Conservation (phyloP, 2,113 vertebrate species). For the Zosterops japonicus region DNA sequence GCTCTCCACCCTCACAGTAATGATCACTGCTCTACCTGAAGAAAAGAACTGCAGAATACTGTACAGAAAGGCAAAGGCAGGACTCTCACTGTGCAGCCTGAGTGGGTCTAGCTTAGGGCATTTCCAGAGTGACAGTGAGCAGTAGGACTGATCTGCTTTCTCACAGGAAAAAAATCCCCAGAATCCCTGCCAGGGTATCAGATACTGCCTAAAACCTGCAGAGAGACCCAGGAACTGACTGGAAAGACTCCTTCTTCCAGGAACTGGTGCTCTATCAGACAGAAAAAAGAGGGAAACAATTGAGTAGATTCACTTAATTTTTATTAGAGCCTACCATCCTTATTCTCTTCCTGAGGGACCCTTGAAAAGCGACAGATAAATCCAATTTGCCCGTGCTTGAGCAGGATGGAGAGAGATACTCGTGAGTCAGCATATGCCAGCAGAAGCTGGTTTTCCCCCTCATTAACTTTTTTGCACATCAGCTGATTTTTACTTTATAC, state of each 20-base stretch:
- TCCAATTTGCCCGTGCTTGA: constrained; percentile 11
- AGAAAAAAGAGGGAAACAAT: neutral
- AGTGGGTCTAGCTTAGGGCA: neutral
- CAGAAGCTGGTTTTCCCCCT: constrained; percentile 51
- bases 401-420: constrained; percentile 34
- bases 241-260: neutral
- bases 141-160: neutral
- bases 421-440: constrained; percentile 43
- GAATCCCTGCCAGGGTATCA: neutral
- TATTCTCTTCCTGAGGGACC: neutral
- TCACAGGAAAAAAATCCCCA: neutral
- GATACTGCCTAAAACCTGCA: neutral
- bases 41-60: neutral
- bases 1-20: neutral
- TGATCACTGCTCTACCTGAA: neutral
- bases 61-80: neutral
- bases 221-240: neutral
- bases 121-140: neutral
- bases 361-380: constrained; percentile 4
- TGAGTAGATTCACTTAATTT: neutral
- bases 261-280: neutral
- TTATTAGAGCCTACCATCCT: neutral
- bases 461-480: constrained; percentile 53
- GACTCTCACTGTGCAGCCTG: neutral
- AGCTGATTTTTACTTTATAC: constrained; percentile 22